Base-by-base conservation (phyloP, 2,797 vertebrate genomes). In the Dipus sagitta region DNA sequence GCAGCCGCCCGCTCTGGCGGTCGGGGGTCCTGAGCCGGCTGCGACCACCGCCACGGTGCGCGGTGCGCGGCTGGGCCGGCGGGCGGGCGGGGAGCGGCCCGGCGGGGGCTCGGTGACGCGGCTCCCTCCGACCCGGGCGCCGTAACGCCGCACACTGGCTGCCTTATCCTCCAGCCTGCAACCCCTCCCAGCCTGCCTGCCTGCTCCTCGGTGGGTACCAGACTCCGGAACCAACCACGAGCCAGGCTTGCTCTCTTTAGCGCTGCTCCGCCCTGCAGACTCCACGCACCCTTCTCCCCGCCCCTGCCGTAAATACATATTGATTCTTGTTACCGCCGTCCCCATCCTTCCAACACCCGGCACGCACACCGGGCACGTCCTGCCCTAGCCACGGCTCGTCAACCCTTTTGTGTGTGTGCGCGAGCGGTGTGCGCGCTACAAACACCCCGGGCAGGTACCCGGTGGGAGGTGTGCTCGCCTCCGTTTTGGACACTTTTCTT, bases 91-190 rank as follows among this genome's bases (percentile, higher is more conserved):
- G 47, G 47, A 47, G 54, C 54, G 13, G 54, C 95, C 96, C 94
- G 84, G 80, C 38, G 38, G 91, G 76, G 67, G 91, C 96, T 72
- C 92, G 62, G 96, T 85, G 94, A 94, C 91, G 96, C 93, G 74
- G 94, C 95, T 94, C 95, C 94, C 95, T 94, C 95, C 94, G 32
- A 93, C 97, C 93, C 90, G 96, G 47, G 95, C 92, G 87, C 96
- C 93, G 91, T 74, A 91, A 94, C 94, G 94, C 96, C 90, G 96
- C 95, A 81, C 97, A 97, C 91, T 95, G 86, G 91, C 95, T 67
- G 94, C 96, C 96, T 96, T 96, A 94, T 94, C 95, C 94, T 86
- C 96, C 96, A 84, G 82, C 92, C 77, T n/a, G 94, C 92, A 82
- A 79, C 91, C 68, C 92, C 95, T 47, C 47, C 47, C 47, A 47